These are phyloP conservation scores for Parasteatoda tepidariorum DNA, from an alignment of 1,140 invertebrate genomes.

Conservation along the genomic window DNA sequence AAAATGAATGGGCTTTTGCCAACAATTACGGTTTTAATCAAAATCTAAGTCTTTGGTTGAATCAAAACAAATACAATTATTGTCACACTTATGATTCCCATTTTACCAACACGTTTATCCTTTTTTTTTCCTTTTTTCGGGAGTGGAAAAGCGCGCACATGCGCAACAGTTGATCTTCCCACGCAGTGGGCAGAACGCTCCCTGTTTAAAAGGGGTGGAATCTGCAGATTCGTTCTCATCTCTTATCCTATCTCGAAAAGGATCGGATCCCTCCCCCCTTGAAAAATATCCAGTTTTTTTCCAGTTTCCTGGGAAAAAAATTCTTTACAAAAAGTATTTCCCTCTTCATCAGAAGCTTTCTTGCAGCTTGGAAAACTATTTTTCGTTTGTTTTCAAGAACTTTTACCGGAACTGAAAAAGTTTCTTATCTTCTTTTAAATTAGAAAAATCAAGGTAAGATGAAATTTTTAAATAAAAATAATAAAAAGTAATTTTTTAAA, in stretches of 20 bases:
- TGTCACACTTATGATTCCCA: too few relatives aligned
- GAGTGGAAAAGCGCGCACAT: neutral
- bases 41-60: too few relatives aligned
- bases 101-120: too few relatives aligned
- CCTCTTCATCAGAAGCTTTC: neutral
- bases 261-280: neutral
- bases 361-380: neutral
- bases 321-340: too few relatives aligned
- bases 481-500: too few relatives aligned
- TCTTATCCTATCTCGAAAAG: neutral
- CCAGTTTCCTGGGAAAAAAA: neutral
- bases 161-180: neutral
- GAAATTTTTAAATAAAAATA: too few relatives aligned
- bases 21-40: too few relatives aligned
- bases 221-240: neutral
- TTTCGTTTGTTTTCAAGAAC: neutral
- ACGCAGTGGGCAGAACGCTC: neutral
- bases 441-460: too few relatives aligned
- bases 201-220: neutral
- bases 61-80: too few relatives aligned
- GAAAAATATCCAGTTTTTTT: neutral
- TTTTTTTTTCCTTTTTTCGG: neutral
- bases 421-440: too few relatives aligned
- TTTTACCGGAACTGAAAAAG: too few relatives aligned
- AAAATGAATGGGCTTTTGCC: too few relatives aligned